These are phyloP conservation scores for Marmota flaviventris DNA, from an alignment of 2,113 vertebrate species.

Conservation along the genomic window DNA sequence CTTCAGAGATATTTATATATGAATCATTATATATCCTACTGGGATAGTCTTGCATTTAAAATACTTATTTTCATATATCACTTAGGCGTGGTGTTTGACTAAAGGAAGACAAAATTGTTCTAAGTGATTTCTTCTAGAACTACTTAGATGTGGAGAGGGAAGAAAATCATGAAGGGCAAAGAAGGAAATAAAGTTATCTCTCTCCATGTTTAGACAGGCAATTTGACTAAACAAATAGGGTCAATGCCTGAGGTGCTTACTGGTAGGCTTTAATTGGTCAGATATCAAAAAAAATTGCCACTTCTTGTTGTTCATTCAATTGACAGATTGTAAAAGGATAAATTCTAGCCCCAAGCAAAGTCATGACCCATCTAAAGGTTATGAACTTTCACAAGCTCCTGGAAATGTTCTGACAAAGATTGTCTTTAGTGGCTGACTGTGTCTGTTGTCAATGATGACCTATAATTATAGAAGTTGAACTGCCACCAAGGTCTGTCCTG, in stretches of 20 bases:
- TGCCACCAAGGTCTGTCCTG: background rate
- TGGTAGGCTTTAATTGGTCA: conserved; percentile 38
- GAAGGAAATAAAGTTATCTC: background rate
- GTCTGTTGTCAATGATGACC: background rate
- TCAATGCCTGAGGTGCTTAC: background rate
- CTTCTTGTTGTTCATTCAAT: conserved; percentile 1
- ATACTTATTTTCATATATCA: background rate
- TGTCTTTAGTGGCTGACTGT: background rate
- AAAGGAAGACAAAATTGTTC: background rate
- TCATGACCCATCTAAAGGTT: background rate
- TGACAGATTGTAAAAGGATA: background rate
- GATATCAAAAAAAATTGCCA: background rate
- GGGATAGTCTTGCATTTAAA: background rate
- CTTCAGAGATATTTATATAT: background rate
- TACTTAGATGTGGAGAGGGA: background rate
- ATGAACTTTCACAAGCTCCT: background rate
- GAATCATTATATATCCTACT: background rate
- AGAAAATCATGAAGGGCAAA: background rate
- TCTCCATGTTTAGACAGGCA: background rate
- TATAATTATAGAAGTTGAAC: background rate
- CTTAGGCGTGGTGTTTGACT: background rate
- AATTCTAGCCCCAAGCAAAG: conserved; percentile 8
- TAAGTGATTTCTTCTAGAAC: background rate
- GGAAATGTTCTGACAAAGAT: background rate
- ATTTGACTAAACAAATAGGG: background rate